Conservation (phyloP, 2,113 vertebrate species). For the Callionymus lyra region DNA sequence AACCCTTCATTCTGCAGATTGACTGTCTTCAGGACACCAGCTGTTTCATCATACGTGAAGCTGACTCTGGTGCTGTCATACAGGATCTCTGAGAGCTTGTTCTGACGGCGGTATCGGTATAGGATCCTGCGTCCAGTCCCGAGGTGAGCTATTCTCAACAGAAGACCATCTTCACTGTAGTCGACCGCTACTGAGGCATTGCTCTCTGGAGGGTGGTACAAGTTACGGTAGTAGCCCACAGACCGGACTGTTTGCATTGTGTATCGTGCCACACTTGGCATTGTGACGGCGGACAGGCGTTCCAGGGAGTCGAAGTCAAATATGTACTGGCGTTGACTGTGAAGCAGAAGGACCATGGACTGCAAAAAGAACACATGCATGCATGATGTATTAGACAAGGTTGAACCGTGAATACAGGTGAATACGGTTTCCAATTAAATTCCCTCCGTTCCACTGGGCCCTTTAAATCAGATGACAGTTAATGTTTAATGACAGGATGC, state of each 20-base stretch:
- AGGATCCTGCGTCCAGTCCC: slow-evolving; percentile 88
- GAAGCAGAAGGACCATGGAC: slow-evolving; percentile 96
- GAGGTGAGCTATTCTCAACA: slow-evolving; percentile 83
- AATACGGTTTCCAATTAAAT: no score
- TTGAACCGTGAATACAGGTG: no score
- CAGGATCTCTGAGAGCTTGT: slow-evolving; percentile 87
- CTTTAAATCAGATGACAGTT: no score
- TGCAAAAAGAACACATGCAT: slow-evolving; percentile 44
- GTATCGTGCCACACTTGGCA: slow-evolving; percentile 96
- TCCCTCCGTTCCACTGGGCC: no score
- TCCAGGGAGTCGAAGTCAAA: slow-evolving; percentile 92
- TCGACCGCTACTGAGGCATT: slow-evolving; percentile 92
- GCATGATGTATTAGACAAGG: no score
- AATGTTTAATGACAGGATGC: no score
- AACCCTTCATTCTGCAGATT: slow-evolving; percentile 97
- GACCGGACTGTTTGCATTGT: slow-evolving; percentile 97
- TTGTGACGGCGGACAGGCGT: slow-evolving; percentile 87
- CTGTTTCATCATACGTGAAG: slow-evolving; percentile 94
- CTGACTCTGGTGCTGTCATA: slow-evolving; percentile 94
- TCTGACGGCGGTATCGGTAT: slow-evolving; percentile 88
- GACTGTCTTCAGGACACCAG: slow-evolving; percentile 91
- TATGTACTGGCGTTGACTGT: slow-evolving; percentile 96
- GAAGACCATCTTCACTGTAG: slow-evolving; percentile 93
- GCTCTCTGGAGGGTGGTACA: slow-evolving; percentile 95
- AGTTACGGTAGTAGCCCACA: slow-evolving; percentile 93